Evolutionary conservation across 2,113 vertebrate species (phyloP), one percentile per base, ranked within the genome.

Genomic region (Zosterops borbonicus): DNA sequence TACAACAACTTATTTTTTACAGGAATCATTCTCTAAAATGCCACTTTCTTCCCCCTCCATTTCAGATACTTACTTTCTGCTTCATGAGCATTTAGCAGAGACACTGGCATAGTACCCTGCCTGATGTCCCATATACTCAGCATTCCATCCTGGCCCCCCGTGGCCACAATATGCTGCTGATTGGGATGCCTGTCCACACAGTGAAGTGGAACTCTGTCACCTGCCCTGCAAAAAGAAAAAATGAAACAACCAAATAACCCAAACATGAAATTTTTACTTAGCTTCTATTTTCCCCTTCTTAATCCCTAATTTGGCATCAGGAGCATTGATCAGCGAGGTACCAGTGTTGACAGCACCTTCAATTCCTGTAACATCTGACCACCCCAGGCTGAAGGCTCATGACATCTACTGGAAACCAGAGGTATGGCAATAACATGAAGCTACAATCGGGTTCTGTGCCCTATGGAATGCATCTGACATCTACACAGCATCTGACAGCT

Each of bases 121-220:
- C 99, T 98, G 71, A 99, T 98, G 65, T 99, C 99, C 99, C 99
- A 99, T 89, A 99, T 98, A 89, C 98, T 99, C 83, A 99, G 96
- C 99, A 99, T 99, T 76, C 99, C 99, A 60, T 99, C 99, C 97
- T 99, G 99, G 75, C 99, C 99, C 22, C 99, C 99, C 0, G 99
- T 99, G 63, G 99, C 99, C 90, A 99, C 99, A 67, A 99, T 98
- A 88, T 99, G 99, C 97, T 99, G 99, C 82, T 99, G 99, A 97
- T 98, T 99, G 7, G 99, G 99, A 97, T 99, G 99, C 96, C 98
- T 98, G 91, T 99, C 99, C 73, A 99, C 98, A 74, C 99, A 99
- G 97, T 99, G 98, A 49, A 99, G 97, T 14, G 99, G 99, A 83
- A 99, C 98, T 97, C 99, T 96, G 58, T 99, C 98, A 28, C 99